Percentiles rank a stretch among this genome's conserved stretches.
phyloP scores from a whole-genome alignment of 2,797 vertebrate species.

The Oophaga sylvatica region DNA sequence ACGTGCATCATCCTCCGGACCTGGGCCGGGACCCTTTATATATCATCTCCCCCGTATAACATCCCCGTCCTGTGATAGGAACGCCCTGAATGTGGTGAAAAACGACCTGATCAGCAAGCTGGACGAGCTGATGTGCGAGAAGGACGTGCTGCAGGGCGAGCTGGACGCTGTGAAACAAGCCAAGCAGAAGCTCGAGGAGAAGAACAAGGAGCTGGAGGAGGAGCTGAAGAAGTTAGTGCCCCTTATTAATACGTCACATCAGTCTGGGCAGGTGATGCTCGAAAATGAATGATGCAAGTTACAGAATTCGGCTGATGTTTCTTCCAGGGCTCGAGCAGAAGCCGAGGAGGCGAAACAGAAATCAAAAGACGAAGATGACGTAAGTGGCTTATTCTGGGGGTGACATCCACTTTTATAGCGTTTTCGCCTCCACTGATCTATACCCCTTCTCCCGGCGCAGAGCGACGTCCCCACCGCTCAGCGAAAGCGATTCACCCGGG shows the following conservation, averaged over 20 bases:
- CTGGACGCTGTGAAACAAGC: slow-evolving; percentile 78
- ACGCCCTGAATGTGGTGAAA: slow-evolving; percentile 82
- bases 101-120: slow-evolving; percentile 82
- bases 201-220: slow-evolving; percentile 80
- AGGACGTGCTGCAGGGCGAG: slow-evolving; percentile 79
- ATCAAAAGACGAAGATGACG: slow-evolving; percentile 93
- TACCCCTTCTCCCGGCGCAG: slow-evolving; percentile 65
- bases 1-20: slow-evolving; percentile 64
- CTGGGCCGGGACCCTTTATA: background rate
- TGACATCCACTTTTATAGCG: background rate
- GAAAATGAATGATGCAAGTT: too few relatives aligned
- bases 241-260: too few relatives aligned
- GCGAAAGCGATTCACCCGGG: slow-evolving; percentile 86
- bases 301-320: background rate
- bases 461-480: slow-evolving; percentile 89
- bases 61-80: slow-evolving; percentile 66
- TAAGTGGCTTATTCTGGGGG: slow-evolving; percentile 70
- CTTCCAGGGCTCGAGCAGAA: slow-evolving; percentile 84
- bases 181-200: slow-evolving; percentile 81
- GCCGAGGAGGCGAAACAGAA: slow-evolving; percentile 85
- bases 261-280: too few relatives aligned
- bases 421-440: background rate
- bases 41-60: background rate
- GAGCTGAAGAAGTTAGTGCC: slow-evolving; percentile 78
- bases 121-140: slow-evolving; percentile 80